Conservation (phyloP, 2,113 vertebrate species). For the Platanista minor region DNA sequence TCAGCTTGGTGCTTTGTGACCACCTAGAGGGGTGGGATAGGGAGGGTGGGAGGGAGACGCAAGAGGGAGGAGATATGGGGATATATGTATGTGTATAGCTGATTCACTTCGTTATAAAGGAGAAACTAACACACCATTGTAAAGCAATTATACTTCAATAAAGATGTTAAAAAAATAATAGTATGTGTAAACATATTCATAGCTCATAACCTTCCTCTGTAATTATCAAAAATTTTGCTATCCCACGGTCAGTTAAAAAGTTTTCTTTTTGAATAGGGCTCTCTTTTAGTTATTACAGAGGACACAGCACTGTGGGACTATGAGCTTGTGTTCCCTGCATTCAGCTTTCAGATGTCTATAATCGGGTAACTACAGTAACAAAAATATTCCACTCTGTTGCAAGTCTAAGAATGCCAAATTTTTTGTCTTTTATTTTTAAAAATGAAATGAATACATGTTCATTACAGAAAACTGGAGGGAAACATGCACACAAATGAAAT, state of each 20-base stretch:
- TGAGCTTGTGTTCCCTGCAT: neutral
- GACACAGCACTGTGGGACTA: neutral
- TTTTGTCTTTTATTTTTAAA: neutral
- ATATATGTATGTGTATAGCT: too few species aligned
- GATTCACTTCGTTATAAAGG: too few species aligned
- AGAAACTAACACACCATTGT: too few species aligned
- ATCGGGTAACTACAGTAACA: neutral
- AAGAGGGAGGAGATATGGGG: too few species aligned
- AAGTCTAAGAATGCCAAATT: neutral
- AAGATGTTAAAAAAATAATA: too few species aligned
- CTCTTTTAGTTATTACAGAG: neutral
- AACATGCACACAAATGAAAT: neutral
- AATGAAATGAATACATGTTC: neutral
- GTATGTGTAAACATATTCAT: neutral
- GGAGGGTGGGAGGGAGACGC: too few species aligned
- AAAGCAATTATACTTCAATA: too few species aligned
- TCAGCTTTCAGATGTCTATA: neutral
- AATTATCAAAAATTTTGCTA: slow-evolving; percentile 17
- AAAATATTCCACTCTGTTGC: neutral
- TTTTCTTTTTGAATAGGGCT: neutral
- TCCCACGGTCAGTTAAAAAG: neutral
- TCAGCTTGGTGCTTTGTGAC: too few species aligned
- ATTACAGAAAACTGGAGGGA: neutral
- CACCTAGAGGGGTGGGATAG: too few species aligned
- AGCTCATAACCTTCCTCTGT: neutral